Evolutionary conservation across 2,888 invertebrate species (phyloP).

Genomic region (Labia minor): DNA sequence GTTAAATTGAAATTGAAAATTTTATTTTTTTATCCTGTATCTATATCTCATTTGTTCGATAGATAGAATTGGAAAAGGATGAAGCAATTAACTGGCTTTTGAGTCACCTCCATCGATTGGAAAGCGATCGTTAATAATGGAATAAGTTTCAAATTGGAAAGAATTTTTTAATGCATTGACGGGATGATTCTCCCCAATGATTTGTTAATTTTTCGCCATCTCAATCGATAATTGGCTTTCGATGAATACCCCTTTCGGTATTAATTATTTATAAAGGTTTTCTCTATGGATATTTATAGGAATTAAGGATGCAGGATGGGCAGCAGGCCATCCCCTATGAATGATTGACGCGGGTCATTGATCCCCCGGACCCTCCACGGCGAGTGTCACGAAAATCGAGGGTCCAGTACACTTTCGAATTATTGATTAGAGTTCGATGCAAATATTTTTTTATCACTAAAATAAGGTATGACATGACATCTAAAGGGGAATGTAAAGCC

Average conservation of each 20-base stretch:
- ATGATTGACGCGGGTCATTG: not conserved
- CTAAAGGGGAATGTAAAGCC: not conserved
- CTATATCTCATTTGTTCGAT: too few relatives aligned
- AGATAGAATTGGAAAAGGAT: too few relatives aligned
- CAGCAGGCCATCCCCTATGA: not conserved
- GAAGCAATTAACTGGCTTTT: too few relatives aligned
- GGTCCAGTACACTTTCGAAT: not conserved
- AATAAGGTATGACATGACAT: not conserved
- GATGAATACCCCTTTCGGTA: not conserved
- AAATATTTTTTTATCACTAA: not conserved
- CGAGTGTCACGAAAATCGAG: not conserved
- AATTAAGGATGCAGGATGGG: slow-evolving; percentile 3
- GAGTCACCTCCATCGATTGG: too few relatives aligned
- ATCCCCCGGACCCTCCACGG: not conserved
- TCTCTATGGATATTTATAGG: not conserved
- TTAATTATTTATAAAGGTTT: slow-evolving; percentile 13
- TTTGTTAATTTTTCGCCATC: too few relatives aligned
- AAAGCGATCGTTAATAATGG: too few relatives aligned
- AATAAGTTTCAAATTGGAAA: too few relatives aligned
- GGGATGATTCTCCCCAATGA: too few relatives aligned
- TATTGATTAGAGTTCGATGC: not conserved
- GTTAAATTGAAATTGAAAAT: too few relatives aligned
- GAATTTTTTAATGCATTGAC: too few relatives aligned
- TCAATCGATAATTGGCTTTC: not conserved
- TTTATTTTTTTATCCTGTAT: too few relatives aligned